Evolutionary conservation across 2,888 invertebrate genomes (phyloP).

Genomic region (Parnassius apollo): DNA sequence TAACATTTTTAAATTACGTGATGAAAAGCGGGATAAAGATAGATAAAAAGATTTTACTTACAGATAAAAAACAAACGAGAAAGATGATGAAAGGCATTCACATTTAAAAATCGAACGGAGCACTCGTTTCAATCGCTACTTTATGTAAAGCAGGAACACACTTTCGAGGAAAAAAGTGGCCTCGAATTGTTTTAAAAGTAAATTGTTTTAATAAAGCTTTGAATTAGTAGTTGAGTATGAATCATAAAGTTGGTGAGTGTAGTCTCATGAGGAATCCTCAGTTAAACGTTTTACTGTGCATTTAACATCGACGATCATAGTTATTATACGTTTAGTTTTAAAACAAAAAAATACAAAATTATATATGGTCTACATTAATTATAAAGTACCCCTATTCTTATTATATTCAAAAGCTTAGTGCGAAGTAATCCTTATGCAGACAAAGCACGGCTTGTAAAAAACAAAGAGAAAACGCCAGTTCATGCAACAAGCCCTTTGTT

Average conservation of each 20-base stretch:
- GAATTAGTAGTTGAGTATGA: too few species aligned
- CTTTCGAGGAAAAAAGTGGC: neutral
- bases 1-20: too few species aligned
- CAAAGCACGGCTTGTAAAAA: constrained; percentile 33
- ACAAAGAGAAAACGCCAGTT: constrained; percentile 36
- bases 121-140: constrained; percentile 29
- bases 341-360: too few species aligned
- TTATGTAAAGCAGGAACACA: constrained; percentile 5
- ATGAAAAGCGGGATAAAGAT: too few species aligned
- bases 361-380: neutral
- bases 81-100: constrained; percentile 25
- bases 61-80: constrained; percentile 20
- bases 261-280: too few species aligned
- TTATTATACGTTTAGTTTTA: too few species aligned
- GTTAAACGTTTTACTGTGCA: too few species aligned
- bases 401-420: constrained; percentile 16
- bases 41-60: constrained; percentile 11
- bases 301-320: too few species aligned
- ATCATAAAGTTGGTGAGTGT: too few species aligned
- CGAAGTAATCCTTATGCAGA: constrained; percentile 30
- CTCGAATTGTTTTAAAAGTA: neutral
- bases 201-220: too few species aligned
- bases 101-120: constrained; percentile 32
- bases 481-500: constrained; percentile 45
- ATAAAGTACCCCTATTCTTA: neutral